Conservation (phyloP, 1,140 invertebrate species). For the Apis laboriosa region DNA sequence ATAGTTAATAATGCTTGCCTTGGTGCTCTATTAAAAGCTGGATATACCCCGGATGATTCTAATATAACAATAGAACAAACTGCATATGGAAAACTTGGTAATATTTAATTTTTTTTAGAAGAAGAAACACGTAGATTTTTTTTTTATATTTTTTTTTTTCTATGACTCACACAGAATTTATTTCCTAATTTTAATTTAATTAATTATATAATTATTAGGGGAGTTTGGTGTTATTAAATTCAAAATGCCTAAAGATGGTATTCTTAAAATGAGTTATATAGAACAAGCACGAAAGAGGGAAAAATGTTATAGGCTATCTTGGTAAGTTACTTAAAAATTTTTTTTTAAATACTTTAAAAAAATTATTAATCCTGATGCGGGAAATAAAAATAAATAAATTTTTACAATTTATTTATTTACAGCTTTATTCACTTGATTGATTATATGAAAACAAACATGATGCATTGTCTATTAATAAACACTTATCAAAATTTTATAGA, state of each 20-base stretch:
- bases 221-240: slow-evolving; percentile 66
- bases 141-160: neutral
- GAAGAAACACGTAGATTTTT: neutral
- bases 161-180: neutral
- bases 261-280: slow-evolving; percentile 88
- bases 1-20: slow-evolving; percentile 87
- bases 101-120: neutral
- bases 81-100: slow-evolving; percentile 71
- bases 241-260: slow-evolving; percentile 73
- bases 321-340: slow-evolving; percentile 79
- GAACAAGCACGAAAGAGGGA: slow-evolving; percentile 90
- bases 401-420: slow-evolving; percentile 59
- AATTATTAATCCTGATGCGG: slow-evolving; percentile 37
- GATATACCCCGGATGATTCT: slow-evolving; percentile 87
- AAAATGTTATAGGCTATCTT: slow-evolving; percentile 86
- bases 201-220: neutral
- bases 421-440: slow-evolving; percentile 89
- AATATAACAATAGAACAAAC: slow-evolving; percentile 77
- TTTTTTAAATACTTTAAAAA: slow-evolving; percentile 9
- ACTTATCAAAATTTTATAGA: slow-evolving; percentile 84
- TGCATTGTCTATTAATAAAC: slow-evolving; percentile 85
- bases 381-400: slow-evolving; percentile 43
- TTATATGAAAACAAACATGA: slow-evolving; percentile 87
- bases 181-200: neutral
- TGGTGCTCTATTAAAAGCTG: slow-evolving; percentile 86